Evolutionary conservation across 2,797 vertebrate genomes (phyloP), one percentile per base, ranked within the genome.

Genomic region (Delichon dasypus): DNA sequence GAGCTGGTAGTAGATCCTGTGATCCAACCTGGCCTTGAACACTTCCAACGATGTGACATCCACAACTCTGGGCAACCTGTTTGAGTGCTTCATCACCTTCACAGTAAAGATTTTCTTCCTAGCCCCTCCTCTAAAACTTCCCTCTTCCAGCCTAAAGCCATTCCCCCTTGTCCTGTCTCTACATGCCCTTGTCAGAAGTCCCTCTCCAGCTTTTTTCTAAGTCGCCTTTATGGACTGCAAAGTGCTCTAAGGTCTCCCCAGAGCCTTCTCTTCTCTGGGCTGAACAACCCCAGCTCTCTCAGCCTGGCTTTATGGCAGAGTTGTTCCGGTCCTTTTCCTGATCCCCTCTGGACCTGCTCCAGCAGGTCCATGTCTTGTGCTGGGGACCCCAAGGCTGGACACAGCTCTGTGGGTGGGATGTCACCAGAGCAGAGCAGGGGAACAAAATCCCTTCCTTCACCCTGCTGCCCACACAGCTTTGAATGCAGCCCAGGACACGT

Each of bases 61-160:
- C 40, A 26, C 34, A 54, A 3, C 40, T 34, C 25, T 47, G 54
- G 34, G 34, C 45, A 48, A 2, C 30, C 14, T 53, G 10, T 25
- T n/a, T 3, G 7, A 40, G 29, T 18, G 29, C 14, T 34, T 60
- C 30, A 32, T 30, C 40, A 32, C 8, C 17, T 40, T 55, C 26
- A 22, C 19, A 34, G 17, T 27, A 26, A 48, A 67, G 54, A 7
- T 32, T 40, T 74, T 47, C 11, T 48, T 67, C 29, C 45, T 48
- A 6, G 9, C 5, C 22, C 8, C 13, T 55, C 1, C 0, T 36
- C 42, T 42, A 17, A 62, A 62, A 16, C 26, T 32, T 4, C 13
- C 13, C 13, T 44, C 22, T 68, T 44, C 21, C 32, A 44, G 15
- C 20, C 42, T 36, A n/a, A 50, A 17, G 32, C 22, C 26, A 5